Percentiles rank a stretch among this genome's conserved stretches.
Evolutionary conservation across 2,888 invertebrate genomes (phyloP).

Genomic region (Plagodis dolabraria): DNA sequence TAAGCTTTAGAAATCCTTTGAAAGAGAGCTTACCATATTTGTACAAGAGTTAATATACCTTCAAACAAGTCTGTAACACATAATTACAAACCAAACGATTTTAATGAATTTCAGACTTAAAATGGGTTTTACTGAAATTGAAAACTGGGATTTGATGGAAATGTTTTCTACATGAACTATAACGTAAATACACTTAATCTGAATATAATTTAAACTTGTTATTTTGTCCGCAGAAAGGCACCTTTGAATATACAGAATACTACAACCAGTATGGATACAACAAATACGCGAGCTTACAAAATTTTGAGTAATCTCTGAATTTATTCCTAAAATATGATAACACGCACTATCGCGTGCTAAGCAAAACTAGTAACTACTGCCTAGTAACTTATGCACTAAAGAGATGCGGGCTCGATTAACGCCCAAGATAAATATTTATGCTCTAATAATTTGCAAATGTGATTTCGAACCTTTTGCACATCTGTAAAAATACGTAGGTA

Average conservation of each 20-base stretch:
- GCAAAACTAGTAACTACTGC: too few relatives aligned
- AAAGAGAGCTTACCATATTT: slow-evolving; percentile 8
- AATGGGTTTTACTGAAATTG: slow-evolving; percentile 15
- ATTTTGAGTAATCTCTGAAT: too few relatives aligned
- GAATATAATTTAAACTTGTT: slow-evolving; percentile 26
- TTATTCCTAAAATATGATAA: too few relatives aligned
- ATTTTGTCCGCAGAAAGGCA: slow-evolving; percentile 31
- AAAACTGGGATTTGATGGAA: slow-evolving; percentile 19
- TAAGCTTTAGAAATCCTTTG: slow-evolving; percentile 1
- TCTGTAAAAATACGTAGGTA: too few relatives aligned
- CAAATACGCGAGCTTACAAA: too few relatives aligned
- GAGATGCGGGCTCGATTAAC: too few relatives aligned
- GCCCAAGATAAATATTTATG: too few relatives aligned
- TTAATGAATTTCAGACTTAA: slow-evolving; percentile 3
- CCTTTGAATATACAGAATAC: slow-evolving; percentile 13
- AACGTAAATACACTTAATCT: slow-evolving; percentile 21
- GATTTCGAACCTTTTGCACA: too few relatives aligned
- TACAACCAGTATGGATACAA: slow-evolving; percentile 7
- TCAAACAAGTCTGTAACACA: slow-evolving; percentile 8
- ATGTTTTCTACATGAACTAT: slow-evolving; percentile 26
- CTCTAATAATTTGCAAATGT: too few relatives aligned
- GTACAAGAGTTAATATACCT: slow-evolving; percentile 5
- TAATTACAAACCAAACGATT: slow-evolving; percentile 14
- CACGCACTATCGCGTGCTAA: too few relatives aligned
- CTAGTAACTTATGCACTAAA: too few relatives aligned